Conservation (phyloP, 2,113 vertebrate species). For the Machaerirhynchus nigripectus region DNA sequence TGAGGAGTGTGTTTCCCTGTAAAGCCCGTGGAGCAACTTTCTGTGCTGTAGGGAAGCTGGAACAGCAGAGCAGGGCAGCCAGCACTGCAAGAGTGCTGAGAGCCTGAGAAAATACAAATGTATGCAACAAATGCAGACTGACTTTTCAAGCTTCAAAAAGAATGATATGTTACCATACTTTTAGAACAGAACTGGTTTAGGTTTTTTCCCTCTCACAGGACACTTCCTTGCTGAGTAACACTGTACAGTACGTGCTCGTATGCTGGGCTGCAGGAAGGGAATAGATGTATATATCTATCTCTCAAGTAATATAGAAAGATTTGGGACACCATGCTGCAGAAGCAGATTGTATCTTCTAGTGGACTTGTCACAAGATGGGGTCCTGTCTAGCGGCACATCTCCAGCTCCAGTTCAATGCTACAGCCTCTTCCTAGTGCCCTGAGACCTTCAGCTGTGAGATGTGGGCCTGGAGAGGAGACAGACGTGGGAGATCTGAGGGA, state of each 20-base stretch:
- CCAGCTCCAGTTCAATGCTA: background rate
- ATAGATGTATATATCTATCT: background rate
- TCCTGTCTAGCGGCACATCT: background rate
- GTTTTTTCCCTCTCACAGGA: background rate
- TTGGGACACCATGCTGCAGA: background rate
- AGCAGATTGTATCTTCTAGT: background rate
- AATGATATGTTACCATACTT: background rate
- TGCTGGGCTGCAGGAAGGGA: background rate
- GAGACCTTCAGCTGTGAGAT: background rate
- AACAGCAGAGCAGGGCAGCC: background rate
- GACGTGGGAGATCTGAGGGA: background rate
- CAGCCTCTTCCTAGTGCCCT: background rate
- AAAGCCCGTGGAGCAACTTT: background rate
- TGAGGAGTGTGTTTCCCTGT: background rate
- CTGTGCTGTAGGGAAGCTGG: background rate
- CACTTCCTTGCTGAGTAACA: background rate
- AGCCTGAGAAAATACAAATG: background rate
- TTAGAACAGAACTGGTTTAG: background rate
- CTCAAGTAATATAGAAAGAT: background rate
- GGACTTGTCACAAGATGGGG: background rate
- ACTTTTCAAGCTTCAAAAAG: background rate
- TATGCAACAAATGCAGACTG: background rate
- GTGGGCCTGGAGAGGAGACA: background rate
- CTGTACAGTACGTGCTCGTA: rapidly evolving
- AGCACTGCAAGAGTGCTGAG: background rate